A percentile compares a stretch with the other conserved stretches of the same genome.
Evolutionary conservation across 2,888 invertebrate genomes (phyloP).

Genomic region (Elgonia sp.): DNA sequence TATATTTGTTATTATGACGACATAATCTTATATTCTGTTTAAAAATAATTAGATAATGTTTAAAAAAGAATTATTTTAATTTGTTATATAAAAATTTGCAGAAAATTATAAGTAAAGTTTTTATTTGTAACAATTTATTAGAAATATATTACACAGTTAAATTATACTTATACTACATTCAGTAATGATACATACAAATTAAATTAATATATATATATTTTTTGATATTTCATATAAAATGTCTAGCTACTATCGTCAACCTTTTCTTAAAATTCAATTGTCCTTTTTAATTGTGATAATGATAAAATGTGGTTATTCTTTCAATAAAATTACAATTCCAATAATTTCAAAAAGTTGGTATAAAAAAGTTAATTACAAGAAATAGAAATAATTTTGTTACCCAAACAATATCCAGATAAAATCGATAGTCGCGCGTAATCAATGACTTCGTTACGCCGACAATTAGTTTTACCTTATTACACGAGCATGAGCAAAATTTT

Average conservation of each 20-base stretch:
- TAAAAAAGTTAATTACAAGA: background rate
- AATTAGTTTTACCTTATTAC: slow-evolving; percentile 78
- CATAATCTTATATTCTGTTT: too few relatives aligned
- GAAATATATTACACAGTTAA: slow-evolving; percentile 2
- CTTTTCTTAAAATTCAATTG: background rate
- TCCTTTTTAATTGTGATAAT: background rate
- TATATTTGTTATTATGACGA: too few relatives aligned
- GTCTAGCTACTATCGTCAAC: background rate
- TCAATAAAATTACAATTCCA: slow-evolving; percentile 47
- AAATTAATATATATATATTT: background rate
- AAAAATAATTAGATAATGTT: too few relatives aligned
- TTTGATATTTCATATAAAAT: slow-evolving; percentile 12
- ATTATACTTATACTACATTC: background rate
- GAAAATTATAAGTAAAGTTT: too few relatives aligned
- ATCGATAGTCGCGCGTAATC: background rate
- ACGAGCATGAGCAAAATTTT: slow-evolving; percentile 82
- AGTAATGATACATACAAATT: slow-evolving; percentile 8
- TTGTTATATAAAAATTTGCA: too few relatives aligned
- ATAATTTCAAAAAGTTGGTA: slow-evolving; percentile 6
- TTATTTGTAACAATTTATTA: background rate
- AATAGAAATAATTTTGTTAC: background rate
- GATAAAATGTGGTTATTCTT: slow-evolving; percentile 5
- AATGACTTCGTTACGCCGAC: too few relatives aligned
- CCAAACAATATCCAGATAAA: background rate
- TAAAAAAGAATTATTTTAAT: too few relatives aligned